Evolutionary conservation across 2,113 vertebrate genomes (phyloP).

Genomic region (Calidris pygmaea): DNA sequence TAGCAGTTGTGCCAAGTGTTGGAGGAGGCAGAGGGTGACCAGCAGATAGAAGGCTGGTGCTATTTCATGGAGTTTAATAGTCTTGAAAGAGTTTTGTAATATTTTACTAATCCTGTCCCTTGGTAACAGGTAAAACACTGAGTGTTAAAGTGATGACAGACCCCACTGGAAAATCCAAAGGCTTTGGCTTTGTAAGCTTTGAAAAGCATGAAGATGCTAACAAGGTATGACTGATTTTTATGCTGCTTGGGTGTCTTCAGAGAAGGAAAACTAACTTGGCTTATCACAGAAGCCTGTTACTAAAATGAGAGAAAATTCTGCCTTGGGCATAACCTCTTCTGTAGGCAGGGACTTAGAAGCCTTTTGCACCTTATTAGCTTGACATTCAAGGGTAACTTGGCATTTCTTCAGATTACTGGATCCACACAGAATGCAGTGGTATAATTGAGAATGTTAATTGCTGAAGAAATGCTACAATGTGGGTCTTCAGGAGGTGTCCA

Average conservation of each 20-base stretch:
- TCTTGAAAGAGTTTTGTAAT: background rate
- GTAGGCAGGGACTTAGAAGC: background rate
- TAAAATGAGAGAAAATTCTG: background rate
- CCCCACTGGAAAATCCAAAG: constrained; percentile 93
- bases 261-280: background rate
- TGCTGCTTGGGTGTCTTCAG: background rate
- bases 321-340: background rate
- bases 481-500: background rate
- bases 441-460: background rate
- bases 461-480: background rate
- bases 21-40: background rate
- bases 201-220: constrained; percentile 98
- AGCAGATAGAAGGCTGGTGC: background rate
- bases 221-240: constrained; percentile 80
- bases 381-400: background rate
- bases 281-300: background rate
- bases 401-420: background rate
- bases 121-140: constrained; percentile 90
- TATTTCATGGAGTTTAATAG: background rate
- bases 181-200: constrained; percentile 98
- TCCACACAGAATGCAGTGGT: background rate
- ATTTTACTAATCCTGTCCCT: constrained; percentile 57
- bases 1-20: background rate
- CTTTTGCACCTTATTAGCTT: background rate
- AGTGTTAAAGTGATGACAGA: constrained; percentile 99